A percentile compares a stretch with the other conserved stretches of the same genome.
Evolutionary conservation across 2,113 vertebrate species (phyloP).

Genomic region (Ammodramus savannarum): DNA sequence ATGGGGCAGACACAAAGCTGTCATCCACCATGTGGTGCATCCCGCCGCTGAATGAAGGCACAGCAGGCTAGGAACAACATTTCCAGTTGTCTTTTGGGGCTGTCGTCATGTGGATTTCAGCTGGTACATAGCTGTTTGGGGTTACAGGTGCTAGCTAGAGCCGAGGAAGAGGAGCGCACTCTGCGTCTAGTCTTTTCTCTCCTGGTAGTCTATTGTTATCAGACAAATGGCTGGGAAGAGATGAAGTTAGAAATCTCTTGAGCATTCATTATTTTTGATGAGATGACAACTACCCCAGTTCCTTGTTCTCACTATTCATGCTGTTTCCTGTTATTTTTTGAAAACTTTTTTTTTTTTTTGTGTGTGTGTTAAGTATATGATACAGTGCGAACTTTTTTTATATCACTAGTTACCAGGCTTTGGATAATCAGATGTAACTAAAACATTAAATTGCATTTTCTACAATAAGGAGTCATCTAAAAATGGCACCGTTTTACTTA

Average conservation of each 20-base stretch:
- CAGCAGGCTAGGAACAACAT: slow-evolving; percentile 78
- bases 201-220: slow-evolving; percentile 67
- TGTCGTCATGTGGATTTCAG: slow-evolving; percentile 72
- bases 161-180: slow-evolving; percentile 26
- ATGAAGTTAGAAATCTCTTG: slow-evolving; percentile 74
- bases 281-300: slow-evolving; percentile 75
- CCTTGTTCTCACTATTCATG: slow-evolving; percentile 57
- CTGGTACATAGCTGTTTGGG: slow-evolving; percentile 70
- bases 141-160: slow-evolving; percentile 81
- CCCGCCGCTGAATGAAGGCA: slow-evolving; percentile 70
- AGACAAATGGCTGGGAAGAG: slow-evolving; percentile 71
- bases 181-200: slow-evolving; percentile 41
- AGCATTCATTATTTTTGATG: slow-evolving; percentile 86
- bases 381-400: slow-evolving; percentile 35
- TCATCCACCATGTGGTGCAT: slow-evolving; percentile 70
- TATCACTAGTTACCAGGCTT: not conserved
- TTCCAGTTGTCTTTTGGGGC: slow-evolving; percentile 75
- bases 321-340: slow-evolving; percentile 60
- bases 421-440: not conserved
- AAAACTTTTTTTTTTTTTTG: slow-evolving; percentile 38
- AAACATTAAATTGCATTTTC: not conserved
- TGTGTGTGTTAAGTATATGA: slow-evolving; percentile 47
- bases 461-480: not conserved
- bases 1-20: slow-evolving; percentile 70
- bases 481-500: not conserved